These are phyloP conservation scores for Notarius quadriscutis DNA, from an alignment of 2,113 vertebrate genomes.

Conservation along the genomic window DNA sequence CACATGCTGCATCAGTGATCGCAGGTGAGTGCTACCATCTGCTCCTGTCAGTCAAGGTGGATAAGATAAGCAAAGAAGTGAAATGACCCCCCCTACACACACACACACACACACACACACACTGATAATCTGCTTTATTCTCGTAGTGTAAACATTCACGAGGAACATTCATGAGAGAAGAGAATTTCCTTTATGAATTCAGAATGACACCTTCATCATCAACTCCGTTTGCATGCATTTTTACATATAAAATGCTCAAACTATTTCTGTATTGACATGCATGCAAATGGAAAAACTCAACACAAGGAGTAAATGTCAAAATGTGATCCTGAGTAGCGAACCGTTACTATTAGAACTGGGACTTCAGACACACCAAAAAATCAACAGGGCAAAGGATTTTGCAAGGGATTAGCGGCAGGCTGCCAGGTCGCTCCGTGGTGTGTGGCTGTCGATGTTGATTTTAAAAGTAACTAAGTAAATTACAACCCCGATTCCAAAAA, in stretches of 20 bases:
- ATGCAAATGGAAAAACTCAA: too few species aligned
- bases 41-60: conserved; percentile 41
- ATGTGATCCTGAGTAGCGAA: too few species aligned
- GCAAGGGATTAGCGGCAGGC: too few species aligned
- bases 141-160: not conserved
- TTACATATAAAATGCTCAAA: not conserved
- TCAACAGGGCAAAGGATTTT: too few species aligned
- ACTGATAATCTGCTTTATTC: not conserved
- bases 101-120: conserved; percentile 34
- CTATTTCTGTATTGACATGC: too few species aligned
- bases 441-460: too few species aligned
- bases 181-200: not conserved
- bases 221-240: not conserved
- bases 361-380: too few species aligned
- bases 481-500: too few species aligned
- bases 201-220: not conserved
- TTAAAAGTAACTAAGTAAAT: too few species aligned
- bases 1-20: conserved; percentile 10
- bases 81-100: conserved; percentile 32
- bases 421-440: too few species aligned
- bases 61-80: conserved; percentile 42
- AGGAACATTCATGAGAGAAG: not conserved
- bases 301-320: too few species aligned
- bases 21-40: conserved; percentile 51
- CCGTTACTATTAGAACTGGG: too few species aligned